Conservation (phyloP, 2,888 invertebrate genomes). For the Sycophila texana region DNA sequence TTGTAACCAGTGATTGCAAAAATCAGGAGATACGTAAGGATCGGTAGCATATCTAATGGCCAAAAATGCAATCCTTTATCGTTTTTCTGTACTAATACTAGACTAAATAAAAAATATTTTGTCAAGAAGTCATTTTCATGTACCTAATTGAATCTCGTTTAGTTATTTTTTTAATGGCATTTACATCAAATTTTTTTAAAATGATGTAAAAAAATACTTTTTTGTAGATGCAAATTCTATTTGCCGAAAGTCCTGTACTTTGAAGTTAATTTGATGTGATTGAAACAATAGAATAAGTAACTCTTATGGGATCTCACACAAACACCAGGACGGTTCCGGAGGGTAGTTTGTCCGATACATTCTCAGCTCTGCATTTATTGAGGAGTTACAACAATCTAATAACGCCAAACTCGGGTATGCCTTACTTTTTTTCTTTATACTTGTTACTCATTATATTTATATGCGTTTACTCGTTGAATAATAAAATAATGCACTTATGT, state of each 20-base stretch:
- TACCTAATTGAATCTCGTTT: no score
- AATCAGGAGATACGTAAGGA: no score
- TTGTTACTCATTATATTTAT: no score
- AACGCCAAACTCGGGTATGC: conserved; percentile 79
- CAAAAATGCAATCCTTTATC: no score
- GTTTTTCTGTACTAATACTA: no score
- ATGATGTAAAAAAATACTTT: neutral
- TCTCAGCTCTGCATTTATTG: conserved; percentile 81
- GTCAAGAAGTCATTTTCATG: no score
- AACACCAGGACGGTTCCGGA: conserved; percentile 29
- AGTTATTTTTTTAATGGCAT: neutral
- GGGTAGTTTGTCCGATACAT: conserved; percentile 63
- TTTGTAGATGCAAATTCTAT: neutral
- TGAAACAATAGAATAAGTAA: conserved; percentile 10
- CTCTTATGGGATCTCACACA: conserved; percentile 41
- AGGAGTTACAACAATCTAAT: conserved; percentile 82
- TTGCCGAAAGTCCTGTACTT: neutral
- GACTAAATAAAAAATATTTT: no score
- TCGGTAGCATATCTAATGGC: no score
- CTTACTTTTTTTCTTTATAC: neutral
- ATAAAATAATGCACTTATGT: neutral
- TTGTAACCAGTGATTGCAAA: no score
- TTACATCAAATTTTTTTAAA: neutral
- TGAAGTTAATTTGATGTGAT: conserved; percentile 11
- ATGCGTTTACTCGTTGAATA: neutral